phyloP scores from a whole-genome alignment of 2,888 invertebrate genomes.

The Nysson spinosus region DNA sequence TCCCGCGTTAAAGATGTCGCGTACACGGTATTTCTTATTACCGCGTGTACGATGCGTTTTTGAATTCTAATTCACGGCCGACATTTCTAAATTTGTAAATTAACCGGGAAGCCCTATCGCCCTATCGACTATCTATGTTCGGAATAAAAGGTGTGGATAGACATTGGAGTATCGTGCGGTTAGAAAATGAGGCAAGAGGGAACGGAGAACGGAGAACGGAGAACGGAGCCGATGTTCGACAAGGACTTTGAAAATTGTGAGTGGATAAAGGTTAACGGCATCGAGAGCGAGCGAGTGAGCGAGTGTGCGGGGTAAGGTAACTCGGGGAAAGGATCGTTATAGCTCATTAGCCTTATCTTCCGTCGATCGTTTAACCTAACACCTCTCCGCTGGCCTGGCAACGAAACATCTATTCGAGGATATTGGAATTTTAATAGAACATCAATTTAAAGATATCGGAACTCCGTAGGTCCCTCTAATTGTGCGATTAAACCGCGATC shows the following conservation, averaged over 20 bases:
- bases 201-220: no score
- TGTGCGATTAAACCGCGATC: slow-evolving; percentile 27
- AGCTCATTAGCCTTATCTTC: slow-evolving; percentile 63
- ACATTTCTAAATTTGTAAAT: no score
- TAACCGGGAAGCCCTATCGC: no score
- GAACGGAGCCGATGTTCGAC: slow-evolving; percentile 48
- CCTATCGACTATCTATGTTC: no score
- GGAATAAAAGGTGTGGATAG: slow-evolving; percentile 3
- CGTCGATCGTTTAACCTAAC: slow-evolving; percentile 59
- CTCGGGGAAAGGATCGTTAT: slow-evolving; percentile 61
- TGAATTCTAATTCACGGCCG: slow-evolving; percentile 37
- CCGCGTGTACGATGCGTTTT: no score
- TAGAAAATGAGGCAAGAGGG: slow-evolving; percentile 40
- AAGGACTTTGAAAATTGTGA: slow-evolving; percentile 54
- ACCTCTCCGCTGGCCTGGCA: slow-evolving; percentile 40
- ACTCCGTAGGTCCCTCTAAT: slow-evolving; percentile 23
- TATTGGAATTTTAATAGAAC: slow-evolving; percentile 59
- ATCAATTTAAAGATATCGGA: slow-evolving; percentile 13
- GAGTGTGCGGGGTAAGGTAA: slow-evolving; percentile 38
- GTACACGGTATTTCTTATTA: slow-evolving; percentile 37
- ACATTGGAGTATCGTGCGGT: slow-evolving; percentile 2
- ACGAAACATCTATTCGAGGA: slow-evolving; percentile 29
- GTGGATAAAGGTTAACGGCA: slow-evolving; percentile 57
- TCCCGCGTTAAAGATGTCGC: slow-evolving; percentile 23
- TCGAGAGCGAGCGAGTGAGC: no score